Base-by-base conservation (phyloP, 2,113 vertebrate genomes). In the Equus przewalskii region DNA sequence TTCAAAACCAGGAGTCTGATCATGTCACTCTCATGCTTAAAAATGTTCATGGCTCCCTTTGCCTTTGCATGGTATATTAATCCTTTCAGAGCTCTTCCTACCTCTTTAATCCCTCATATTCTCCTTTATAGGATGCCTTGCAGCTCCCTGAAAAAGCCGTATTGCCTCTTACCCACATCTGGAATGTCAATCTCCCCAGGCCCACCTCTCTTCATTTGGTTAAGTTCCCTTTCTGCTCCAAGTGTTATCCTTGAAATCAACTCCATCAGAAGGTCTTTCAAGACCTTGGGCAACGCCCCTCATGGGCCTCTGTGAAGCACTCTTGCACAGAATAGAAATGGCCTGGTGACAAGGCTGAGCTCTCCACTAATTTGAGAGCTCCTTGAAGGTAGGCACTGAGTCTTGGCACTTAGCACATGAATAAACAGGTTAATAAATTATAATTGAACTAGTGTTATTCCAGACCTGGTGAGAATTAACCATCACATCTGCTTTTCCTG, bases 401-500 rank as follows among this genome's bases (percentile, higher is more conserved):
- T 78, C 19, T 82, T 82, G 33, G 11, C 26, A 86, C 36, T 80
- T 60, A 76, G 60, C 85, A 26, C 21, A 44, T 49, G 65, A 96
- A 70, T 84, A 92, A 89, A 72, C 64, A 84, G 72, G 13, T 56
- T 84, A 56, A 84, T 72, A 78, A 94, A 46, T 86, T 91, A 79
- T 82, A 67, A 92, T 70, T 76, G 15, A 96, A 65, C 28, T 84
- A 67, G 28, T 36, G n/a, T 65, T 91, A 79, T n/a, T 89, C 60
- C n/a, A 88, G 46, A 88, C 22, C 33, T 36, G 46, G 41, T 54
- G 75, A 93, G 72, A 83, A 94, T 81, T 96, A 92, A 51, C 64
- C 46, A 49, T 46, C 69, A 93, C 22, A 90, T 44, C 14, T 91
- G 54, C 14, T 82, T 46, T 96, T 95, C 67, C 73, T 76, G 24